phyloP scores from a whole-genome alignment of 2,797 vertebrate species.

The Pipistrellus kuhlii region DNA sequence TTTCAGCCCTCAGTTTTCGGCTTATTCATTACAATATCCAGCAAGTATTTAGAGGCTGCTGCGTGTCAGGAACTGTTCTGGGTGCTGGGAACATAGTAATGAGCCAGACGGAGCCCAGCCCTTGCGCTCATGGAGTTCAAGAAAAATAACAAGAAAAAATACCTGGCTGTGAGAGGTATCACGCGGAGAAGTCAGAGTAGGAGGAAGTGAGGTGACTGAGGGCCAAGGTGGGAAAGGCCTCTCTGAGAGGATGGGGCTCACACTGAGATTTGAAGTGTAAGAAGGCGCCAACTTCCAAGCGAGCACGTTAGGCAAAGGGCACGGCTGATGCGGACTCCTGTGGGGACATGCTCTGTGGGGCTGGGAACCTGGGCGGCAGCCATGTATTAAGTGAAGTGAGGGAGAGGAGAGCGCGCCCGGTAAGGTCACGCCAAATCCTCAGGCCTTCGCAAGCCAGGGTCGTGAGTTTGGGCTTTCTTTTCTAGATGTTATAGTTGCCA shows the following conservation, averaged over 20 bases:
- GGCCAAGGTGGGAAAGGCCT: background rate
- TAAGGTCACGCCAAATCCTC: background rate
- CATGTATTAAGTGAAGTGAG: background rate
- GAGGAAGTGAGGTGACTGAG: background rate
- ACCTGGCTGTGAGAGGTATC: background rate
- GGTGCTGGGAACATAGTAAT: background rate
- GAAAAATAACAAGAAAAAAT: constrained; percentile 1
- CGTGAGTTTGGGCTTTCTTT: background rate
- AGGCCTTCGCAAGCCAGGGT: background rate
- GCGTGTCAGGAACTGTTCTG: constrained; percentile 52
- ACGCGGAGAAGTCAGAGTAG: background rate
- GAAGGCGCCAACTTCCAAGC: background rate
- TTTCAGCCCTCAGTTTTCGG: background rate
- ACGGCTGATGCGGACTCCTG: background rate
- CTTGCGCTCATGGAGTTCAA: background rate
- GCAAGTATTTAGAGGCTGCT: constrained; percentile 38
- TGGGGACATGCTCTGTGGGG: background rate
- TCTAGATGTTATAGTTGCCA: background rate
- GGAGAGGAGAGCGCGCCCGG: background rate
- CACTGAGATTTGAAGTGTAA: background rate
- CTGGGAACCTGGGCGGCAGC: constrained; percentile 18
- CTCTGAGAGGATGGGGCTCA: background rate
- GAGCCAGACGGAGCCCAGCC: constrained; percentile 26
- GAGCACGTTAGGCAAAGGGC: background rate
- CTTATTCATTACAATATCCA: constrained; percentile 33